Percentiles rank a stretch among this genome's conserved stretches.
Evolutionary conservation across 2,888 invertebrate genomes (phyloP).

Genomic region (Diachrysia chrysitis): DNA sequence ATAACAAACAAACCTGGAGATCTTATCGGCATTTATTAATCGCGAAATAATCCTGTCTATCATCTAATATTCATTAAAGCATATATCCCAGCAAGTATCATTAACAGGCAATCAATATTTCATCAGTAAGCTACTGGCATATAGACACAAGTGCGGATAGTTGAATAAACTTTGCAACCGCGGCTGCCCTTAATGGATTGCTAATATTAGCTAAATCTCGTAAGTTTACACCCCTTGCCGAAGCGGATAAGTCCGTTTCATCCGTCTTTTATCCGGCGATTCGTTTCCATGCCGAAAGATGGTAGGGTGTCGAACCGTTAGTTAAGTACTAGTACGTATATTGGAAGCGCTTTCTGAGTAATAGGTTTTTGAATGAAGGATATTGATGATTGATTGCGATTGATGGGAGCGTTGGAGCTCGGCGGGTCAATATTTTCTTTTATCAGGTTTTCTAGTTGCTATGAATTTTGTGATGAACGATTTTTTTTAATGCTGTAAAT

Average conservation of each 20-base stretch:
- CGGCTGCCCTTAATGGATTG: slow-evolving; percentile 83
- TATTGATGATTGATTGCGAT: slow-evolving; percentile 60
- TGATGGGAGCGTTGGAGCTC: slow-evolving; percentile 35
- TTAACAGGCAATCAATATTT: slow-evolving; percentile 58
- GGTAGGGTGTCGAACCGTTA: slow-evolving; percentile 66
- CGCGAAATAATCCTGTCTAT: neutral
- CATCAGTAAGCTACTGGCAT: slow-evolving; percentile 51
- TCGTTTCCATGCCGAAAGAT: slow-evolving; percentile 64
- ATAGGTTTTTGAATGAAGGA: slow-evolving; percentile 57
- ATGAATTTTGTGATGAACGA: neutral
- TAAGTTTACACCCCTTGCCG: slow-evolving; percentile 76
- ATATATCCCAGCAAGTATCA: slow-evolving; percentile 25
- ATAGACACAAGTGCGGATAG: slow-evolving; percentile 56
- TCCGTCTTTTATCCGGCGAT: slow-evolving; percentile 84
- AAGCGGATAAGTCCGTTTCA: slow-evolving; percentile 78
- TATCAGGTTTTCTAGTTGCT: neutral
- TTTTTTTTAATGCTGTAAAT: neutral
- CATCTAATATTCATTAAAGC: slow-evolving; percentile 17
- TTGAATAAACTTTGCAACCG: slow-evolving; percentile 62
- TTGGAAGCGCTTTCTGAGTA: slow-evolving; percentile 39
- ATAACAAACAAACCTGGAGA: too few relatives aligned
- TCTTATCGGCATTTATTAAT: neutral
- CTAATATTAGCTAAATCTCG: slow-evolving; percentile 87
- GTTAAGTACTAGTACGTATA: slow-evolving; percentile 54
- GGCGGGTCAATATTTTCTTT: slow-evolving; percentile 46